phyloP scores from a whole-genome alignment of 2,113 vertebrate species.

The Aix galericulata region DNA sequence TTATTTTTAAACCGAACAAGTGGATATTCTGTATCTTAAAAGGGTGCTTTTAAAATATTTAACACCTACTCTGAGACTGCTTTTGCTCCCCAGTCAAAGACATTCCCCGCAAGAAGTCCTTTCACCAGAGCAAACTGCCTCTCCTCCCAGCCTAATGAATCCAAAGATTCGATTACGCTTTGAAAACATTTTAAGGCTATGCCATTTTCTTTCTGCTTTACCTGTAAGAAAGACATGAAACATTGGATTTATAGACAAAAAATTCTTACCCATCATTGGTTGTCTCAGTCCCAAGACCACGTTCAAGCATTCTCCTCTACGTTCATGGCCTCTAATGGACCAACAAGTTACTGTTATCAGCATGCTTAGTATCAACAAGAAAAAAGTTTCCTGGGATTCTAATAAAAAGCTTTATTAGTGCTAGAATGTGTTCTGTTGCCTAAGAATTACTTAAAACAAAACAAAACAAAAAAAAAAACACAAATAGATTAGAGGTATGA shows the following conservation, averaged over 20 bases:
- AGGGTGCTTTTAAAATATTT: not conserved
- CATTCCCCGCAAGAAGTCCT: conserved; percentile 94
- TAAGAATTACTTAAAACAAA: not conserved
- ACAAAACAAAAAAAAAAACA: too few species aligned
- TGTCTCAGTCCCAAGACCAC: not conserved
- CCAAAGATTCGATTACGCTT: conserved; percentile 85
- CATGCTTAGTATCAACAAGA: not conserved
- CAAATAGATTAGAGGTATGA: not conserved
- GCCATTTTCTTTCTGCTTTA: conserved; percentile 96
- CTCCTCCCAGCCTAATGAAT: conserved; percentile 91
- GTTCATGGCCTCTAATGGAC: conserved; percentile 37
- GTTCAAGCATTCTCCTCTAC: not conserved
- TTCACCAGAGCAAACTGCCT: conserved; percentile 92
- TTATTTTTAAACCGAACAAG: not conserved
- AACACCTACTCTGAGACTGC: conserved; percentile 94
- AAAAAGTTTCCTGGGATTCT: not conserved
- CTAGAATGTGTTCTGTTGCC: not conserved
- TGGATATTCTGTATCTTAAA: not conserved
- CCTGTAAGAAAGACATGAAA: conserved; percentile 71
- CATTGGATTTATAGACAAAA: not conserved
- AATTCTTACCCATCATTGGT: not conserved
- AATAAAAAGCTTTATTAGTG: not conserved
- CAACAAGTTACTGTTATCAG: conserved; percentile 29
- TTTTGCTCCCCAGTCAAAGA: conserved; percentile 99
- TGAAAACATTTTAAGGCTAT: conserved; percentile 89